phyloP scores from a whole-genome alignment of 64 coral and sea anemone genomes.

The Dendrophyllia cribrosa region DNA sequence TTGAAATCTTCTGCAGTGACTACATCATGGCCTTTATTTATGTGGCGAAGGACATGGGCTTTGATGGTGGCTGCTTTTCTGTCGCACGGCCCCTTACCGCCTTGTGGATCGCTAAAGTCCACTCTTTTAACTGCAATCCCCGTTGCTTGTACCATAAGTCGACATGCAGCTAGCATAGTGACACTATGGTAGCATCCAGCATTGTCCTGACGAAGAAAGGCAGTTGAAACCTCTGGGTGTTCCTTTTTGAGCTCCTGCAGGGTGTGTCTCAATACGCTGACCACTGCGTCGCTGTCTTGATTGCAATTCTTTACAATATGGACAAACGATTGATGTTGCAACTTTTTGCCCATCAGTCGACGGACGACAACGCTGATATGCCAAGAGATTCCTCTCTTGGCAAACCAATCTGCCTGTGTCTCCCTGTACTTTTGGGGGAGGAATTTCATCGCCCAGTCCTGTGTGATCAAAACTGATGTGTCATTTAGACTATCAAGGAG shows the following conservation, averaged over 20 bases:
- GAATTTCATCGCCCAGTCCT: conserved; percentile 5
- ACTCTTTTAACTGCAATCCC: not conserved
- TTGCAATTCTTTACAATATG: not conserved
- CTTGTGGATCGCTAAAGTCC: conserved; percentile 39
- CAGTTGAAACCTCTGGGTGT: not conserved
- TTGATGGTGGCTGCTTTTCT: conserved; percentile 31
- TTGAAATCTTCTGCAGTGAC: conserved; percentile 4
- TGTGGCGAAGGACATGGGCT: conserved; percentile 19
- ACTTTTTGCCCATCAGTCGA: not conserved
- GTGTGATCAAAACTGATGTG: not conserved
- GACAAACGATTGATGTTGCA: too few species aligned
- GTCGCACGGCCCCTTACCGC: conserved; percentile 19
- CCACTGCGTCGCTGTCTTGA: not conserved
- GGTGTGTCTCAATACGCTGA: not conserved
- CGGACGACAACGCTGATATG: not conserved
- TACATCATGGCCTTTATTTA: conserved; percentile 52
- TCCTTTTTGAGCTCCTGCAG: not conserved
- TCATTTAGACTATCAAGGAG: not conserved
- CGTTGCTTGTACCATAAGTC: not conserved
- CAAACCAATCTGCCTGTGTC: conserved; percentile 9
- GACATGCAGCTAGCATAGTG: not conserved
- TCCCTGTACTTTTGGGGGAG: not conserved
- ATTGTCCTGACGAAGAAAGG: not conserved
- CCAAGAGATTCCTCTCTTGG: conserved; percentile 21
- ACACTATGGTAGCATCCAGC: not conserved